phyloP scores from a whole-genome alignment of 2,888 invertebrate species.

The Stegana nigrithorax region DNA sequence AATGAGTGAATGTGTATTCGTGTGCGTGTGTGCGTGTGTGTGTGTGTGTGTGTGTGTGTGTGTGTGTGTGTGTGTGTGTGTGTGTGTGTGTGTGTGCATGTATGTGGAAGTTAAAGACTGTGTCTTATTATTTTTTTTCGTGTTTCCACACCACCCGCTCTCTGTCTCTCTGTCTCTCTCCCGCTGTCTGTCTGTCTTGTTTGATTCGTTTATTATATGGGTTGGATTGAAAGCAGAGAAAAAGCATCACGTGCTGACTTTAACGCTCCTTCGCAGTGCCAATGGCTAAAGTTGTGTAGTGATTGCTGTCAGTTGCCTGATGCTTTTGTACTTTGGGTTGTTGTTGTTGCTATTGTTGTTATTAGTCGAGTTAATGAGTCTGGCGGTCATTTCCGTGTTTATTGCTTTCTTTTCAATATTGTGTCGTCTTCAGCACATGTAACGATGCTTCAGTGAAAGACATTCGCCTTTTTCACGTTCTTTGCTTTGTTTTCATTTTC shows the following conservation, averaged over 20 bases:
- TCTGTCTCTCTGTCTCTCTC: background rate
- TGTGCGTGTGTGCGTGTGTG: too few species aligned
- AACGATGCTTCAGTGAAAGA: too few species aligned
- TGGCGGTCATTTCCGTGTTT: background rate
- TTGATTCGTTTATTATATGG: conserved; percentile 39
- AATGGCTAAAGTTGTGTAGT: too few species aligned
- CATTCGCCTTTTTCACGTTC: too few species aligned
- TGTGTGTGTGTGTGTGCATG: background rate
- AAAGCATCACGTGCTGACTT: conserved; percentile 21
- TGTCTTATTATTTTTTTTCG: background rate
- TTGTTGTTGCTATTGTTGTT: background rate
- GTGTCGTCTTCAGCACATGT: too few species aligned
- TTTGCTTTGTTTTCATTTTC: background rate
- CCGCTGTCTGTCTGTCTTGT: background rate
- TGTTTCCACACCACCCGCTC: background rate
- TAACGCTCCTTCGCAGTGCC: conserved; percentile 7
- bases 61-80: background rate
- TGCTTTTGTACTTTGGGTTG: background rate
- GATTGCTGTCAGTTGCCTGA: too few species aligned
- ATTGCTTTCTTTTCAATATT: too few species aligned
- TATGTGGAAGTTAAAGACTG: too few species aligned
- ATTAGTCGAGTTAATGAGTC: too few species aligned
- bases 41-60: too few species aligned
- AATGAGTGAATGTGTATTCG: too few species aligned
- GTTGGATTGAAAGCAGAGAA: conserved; percentile 40